These are phyloP conservation scores for Melospiza georgiana DNA, from an alignment of 2,113 vertebrate species.

Conservation along the genomic window DNA sequence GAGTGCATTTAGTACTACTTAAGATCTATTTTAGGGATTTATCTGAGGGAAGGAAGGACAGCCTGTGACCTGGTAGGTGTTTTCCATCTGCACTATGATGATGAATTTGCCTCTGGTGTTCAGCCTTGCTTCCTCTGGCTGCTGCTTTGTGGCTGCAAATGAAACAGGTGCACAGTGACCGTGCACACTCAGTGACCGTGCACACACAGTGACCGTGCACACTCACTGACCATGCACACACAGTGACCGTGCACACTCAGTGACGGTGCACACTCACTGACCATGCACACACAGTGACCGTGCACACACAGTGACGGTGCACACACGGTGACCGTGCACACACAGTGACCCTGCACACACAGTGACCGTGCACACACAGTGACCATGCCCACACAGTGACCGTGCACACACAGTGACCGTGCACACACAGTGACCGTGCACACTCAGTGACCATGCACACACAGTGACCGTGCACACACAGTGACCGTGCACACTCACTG, in stretches of 20 bases:
- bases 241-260: too few species aligned
- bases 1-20: not conserved
- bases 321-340: too few species aligned
- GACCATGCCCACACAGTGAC: too few species aligned
- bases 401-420: too few species aligned
- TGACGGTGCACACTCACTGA: too few species aligned
- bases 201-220: not conserved
- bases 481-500: too few species aligned
- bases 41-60: not conserved
- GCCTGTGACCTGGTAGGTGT: not conserved
- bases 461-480: too few species aligned
- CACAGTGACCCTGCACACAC: too few species aligned
- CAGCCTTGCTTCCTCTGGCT: not conserved
- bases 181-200: not conserved
- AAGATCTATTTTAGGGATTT: not conserved
- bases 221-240: too few species aligned
- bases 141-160: not conserved
- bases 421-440: too few species aligned
- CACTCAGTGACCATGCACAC: too few species aligned
- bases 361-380: too few species aligned
- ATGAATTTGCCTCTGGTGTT: not conserved
- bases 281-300: not conserved
- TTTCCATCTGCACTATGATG: not conserved
- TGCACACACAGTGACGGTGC: not conserved
- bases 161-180: not conserved